These are phyloP conservation scores for Apis mellifera DNA, from an alignment of 1,140 invertebrate species.

Conservation along the genomic window DNA sequence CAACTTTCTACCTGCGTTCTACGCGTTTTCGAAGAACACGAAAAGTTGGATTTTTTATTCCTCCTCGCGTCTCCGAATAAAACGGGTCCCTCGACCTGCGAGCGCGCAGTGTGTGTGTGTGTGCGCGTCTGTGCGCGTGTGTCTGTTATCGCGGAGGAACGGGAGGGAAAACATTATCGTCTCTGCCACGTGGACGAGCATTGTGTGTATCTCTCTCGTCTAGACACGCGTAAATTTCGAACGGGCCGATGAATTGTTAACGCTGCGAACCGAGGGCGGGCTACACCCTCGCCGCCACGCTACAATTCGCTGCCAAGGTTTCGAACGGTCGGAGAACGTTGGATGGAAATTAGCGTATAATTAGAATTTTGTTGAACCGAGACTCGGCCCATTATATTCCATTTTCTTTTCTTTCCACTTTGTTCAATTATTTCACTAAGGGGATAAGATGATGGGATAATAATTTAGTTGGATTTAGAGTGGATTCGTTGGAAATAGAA, in stretches of 20 bases:
- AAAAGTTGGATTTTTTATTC: neutral
- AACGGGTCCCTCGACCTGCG: neutral
- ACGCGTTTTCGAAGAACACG: neutral
- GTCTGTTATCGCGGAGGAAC: neutral
- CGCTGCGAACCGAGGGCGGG: neutral
- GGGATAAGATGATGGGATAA: too few relatives aligned
- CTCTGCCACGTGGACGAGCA: constrained; percentile 24
- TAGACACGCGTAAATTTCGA: constrained; percentile 22
- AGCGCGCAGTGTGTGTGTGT: too few relatives aligned
- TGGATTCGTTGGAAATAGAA: too few relatives aligned
- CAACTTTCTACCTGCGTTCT: neutral
- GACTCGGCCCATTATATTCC: too few relatives aligned
- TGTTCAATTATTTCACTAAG: too few relatives aligned
- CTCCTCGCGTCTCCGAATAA: neutral
- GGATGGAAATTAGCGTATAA: neutral
- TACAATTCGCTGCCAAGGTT: neutral
- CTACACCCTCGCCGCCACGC: neutral
- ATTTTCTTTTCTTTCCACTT: too few relatives aligned
- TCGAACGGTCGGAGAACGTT: too few relatives aligned
- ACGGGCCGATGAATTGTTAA: constrained; percentile 13
- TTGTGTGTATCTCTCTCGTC: neutral
- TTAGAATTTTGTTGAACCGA: too few relatives aligned
- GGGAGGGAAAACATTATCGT: neutral
- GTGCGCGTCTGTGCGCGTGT: too few relatives aligned
- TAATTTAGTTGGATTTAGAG: too few relatives aligned